These are phyloP conservation scores for Myotis vivesi DNA, from an alignment of 2,797 vertebrate genomes.

Conservation along the genomic window DNA sequence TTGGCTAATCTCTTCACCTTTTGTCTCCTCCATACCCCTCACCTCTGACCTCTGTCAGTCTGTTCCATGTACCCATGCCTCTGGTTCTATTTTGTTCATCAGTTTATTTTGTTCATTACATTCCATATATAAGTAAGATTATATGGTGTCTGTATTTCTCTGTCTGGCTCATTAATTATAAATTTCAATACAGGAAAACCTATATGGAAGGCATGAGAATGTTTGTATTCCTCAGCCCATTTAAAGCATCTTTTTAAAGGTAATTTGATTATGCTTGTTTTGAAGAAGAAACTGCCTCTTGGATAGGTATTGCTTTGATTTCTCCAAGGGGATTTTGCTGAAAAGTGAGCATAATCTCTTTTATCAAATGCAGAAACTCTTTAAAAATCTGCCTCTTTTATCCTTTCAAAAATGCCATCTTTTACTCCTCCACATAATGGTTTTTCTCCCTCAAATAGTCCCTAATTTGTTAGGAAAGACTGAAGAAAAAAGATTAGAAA, in stretches of 20 bases:
- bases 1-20: neutral
- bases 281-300: neutral
- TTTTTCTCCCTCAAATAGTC: neutral
- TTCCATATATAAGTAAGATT: neutral
- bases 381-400: neutral
- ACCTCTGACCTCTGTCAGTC: neutral
- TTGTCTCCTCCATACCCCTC: neutral
- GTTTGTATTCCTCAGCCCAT: neutral
- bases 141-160: neutral
- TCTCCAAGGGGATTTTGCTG: neutral
- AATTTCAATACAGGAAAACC: neutral
- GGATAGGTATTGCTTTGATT: neutral
- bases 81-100: neutral
- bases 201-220: neutral
- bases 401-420: neutral
- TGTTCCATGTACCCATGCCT: neutral
- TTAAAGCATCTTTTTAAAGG: neutral
- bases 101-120: neutral
- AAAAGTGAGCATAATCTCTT: conserved; percentile 19
- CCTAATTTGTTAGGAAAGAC: neutral
- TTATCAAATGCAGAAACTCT: neutral
- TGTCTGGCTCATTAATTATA: neutral
- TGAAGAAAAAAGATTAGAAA: neutral
- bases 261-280: neutral
- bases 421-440: neutral